Base-by-base conservation (phyloP, 2,888 invertebrate species). In the Eupithecia tripunctaria region DNA sequence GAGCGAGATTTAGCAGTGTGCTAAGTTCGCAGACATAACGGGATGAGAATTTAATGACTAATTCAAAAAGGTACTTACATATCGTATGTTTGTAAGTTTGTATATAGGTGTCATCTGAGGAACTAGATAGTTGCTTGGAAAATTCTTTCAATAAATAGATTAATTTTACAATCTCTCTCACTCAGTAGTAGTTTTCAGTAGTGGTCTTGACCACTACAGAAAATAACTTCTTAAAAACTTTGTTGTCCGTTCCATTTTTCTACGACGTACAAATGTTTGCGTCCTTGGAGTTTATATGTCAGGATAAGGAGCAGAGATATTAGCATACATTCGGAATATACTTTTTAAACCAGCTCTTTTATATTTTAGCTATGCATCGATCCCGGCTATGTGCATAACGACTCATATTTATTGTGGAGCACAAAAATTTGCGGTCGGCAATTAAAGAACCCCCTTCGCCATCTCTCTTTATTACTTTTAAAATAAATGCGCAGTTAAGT, bases 351-450 rank as follows among this genome's bases (percentile, higher is more conserved):
- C 63, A 69, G 71, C 69, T 69, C 4, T 21, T 15, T 56, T 67
- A 6, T 3, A 7, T 36, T 21, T 29, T 36, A 70, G 59, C 72
- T 75, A 51, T 70, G 36, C 25, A 64, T 62, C 29, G 41, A 43
- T 68, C 63, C 38, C 18, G 68, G 69, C 68, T 72, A 70, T 76
- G 71, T 76, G 76, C 74, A 75, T 77, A 77, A 77, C 76, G 70
- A 73, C 68, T 79, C 76, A 75, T 77, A 74, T 77, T 76, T 76
- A 77, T 79, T 74, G 74, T 75, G 75, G 75, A 76, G 64, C 71
- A 74, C 75, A 76, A 78, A 75, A 78, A 73, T 72, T 76, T 76
- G 76, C 74, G 76, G 78, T 74, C 56, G 51, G 68, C 71, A 75
- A 77, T 76, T 75, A 73, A 68, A 56, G 68, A 65, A 75, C 74